Conservation (phyloP, 1,140 invertebrate species). For the Calephelis virginiensis region DNA sequence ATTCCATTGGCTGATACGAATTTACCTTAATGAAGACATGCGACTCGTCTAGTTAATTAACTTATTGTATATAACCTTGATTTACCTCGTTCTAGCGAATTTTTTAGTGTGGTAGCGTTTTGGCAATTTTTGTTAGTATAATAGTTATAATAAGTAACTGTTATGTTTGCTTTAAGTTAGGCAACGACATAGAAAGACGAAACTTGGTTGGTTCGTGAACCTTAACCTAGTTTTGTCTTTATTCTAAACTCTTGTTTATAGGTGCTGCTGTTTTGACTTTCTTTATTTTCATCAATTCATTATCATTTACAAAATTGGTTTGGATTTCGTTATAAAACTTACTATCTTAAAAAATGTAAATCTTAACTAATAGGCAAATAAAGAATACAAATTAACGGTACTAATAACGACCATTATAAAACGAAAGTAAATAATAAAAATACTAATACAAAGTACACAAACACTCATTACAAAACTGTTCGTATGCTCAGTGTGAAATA, state of each 20-base stretch:
- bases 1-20: slow-evolving; percentile 56
- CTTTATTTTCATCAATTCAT: not conserved
- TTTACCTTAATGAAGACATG: slow-evolving; percentile 52
- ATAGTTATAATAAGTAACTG: slow-evolving; percentile 60
- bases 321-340: too few relatives aligned
- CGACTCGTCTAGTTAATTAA: slow-evolving; percentile 58
- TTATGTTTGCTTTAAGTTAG: slow-evolving; percentile 61
- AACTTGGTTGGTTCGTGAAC: not conserved
- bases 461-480: too few relatives aligned
- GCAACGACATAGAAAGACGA: slow-evolving; percentile 23
- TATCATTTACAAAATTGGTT: too few relatives aligned
- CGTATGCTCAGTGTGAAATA: too few relatives aligned
- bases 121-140: slow-evolving; percentile 62
- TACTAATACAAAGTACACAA: too few relatives aligned
- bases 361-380: too few relatives aligned
- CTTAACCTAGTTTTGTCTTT: not conserved
- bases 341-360: too few relatives aligned
- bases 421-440: too few relatives aligned
- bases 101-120: slow-evolving; percentile 72
- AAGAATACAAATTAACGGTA: too few relatives aligned
- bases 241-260: not conserved
- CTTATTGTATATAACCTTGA: slow-evolving; percentile 59
- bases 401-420: too few relatives aligned
- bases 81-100: slow-evolving; percentile 68
- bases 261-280: slow-evolving; percentile 16